These are phyloP conservation scores for Amblyornis subalaris DNA, from an alignment of 2,113 vertebrate genomes.

Conservation along the genomic window DNA sequence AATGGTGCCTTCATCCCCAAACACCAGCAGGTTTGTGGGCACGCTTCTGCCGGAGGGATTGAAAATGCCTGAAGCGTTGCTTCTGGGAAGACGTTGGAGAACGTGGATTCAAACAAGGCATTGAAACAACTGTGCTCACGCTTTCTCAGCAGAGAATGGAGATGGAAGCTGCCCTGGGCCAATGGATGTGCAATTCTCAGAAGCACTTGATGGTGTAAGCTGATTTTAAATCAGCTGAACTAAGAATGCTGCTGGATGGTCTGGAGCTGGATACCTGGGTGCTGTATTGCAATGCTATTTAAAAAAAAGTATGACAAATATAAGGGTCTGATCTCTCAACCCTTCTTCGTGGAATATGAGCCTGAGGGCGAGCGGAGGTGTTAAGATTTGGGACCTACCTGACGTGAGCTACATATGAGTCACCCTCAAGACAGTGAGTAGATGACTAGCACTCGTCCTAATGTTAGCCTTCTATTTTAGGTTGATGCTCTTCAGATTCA, in stretches of 20 bases:
- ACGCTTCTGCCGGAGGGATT: neutral
- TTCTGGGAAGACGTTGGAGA: neutral
- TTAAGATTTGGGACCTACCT: neutral
- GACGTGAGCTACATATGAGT: neutral
- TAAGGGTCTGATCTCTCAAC: neutral
- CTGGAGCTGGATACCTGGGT: neutral
- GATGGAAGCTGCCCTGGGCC: fast-evolving
- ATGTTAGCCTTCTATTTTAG: conserved; percentile 43
- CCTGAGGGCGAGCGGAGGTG: fast-evolving
- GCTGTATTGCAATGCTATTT: neutral
- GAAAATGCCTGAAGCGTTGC: neutral
- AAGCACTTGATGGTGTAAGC: neutral
- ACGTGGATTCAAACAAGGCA: neutral
- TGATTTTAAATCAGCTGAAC: neutral
- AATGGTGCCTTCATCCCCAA: neutral
- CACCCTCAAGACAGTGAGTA: conserved; percentile 1
- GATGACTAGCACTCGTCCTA: conserved; percentile 11
- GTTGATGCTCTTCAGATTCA: neutral
- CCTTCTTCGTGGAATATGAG: neutral
- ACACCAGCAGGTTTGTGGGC: neutral
- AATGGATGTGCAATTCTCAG: neutral
- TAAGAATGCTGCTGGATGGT: neutral
- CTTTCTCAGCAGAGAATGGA: neutral
- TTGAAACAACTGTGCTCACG: neutral
- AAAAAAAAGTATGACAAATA: neutral